These are phyloP conservation scores for Syngnathus rostellatus DNA, from an alignment of 2,797 vertebrate genomes.

Conservation along the genomic window DNA sequence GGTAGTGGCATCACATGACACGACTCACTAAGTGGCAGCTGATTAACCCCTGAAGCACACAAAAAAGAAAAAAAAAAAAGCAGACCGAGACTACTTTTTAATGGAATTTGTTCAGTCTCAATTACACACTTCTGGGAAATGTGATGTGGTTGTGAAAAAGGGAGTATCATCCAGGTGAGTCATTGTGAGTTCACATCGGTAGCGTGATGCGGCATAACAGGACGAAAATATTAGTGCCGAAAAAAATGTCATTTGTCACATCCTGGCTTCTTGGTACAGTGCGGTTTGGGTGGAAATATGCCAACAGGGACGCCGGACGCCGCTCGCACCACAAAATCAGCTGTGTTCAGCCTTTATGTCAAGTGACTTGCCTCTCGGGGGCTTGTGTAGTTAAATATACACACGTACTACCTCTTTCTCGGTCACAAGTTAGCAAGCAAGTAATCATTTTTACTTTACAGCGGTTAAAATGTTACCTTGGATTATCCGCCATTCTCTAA, in stretches of 20 bases:
- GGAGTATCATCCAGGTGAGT: not conserved
- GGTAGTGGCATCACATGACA: not conserved
- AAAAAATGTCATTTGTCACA: not conserved
- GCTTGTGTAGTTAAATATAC: not conserved
- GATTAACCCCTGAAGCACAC: constrained; percentile 28
- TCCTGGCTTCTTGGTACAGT: not conserved
- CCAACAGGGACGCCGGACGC: not conserved
- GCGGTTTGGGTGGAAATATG: not conserved
- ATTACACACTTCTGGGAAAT: constrained; percentile 7
- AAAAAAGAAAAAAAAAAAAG: not conserved
- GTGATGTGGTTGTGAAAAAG: not conserved
- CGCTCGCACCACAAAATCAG: not conserved
- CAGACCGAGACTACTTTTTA: constrained; percentile 8
- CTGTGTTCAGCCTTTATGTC: not conserved
- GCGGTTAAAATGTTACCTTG: not conserved
- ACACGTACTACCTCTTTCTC: not conserved
- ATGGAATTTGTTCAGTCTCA: constrained; percentile 34
- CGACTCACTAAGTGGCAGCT: constrained; percentile 21
- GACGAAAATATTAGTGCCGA: not conserved
- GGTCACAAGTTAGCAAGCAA: not conserved
- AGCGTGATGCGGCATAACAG: not conserved
- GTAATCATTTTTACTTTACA: not conserved
- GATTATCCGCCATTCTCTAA: not conserved
- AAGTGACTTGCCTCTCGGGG: not conserved
- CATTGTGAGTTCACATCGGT: not conserved